A percentile compares a stretch with the other conserved stretches of the same genome.
Conservation (phyloP, 2,113 vertebrate genomes). For the Silurus glanis region DNA sequence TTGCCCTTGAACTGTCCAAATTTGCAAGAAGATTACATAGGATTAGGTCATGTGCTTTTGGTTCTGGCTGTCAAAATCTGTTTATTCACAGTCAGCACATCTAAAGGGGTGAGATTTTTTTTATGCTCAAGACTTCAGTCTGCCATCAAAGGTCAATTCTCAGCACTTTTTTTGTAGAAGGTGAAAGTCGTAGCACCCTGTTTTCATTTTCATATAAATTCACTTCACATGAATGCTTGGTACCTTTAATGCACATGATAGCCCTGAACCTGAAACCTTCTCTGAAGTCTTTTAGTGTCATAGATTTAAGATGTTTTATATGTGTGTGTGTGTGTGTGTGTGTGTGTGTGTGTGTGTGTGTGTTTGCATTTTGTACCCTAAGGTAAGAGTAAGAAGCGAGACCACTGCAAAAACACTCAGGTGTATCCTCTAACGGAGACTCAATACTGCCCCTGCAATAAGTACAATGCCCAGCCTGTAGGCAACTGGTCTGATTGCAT, state of each 20-base stretch:
- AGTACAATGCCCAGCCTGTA: constrained; percentile 92
- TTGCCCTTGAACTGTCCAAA: constrained; percentile 17
- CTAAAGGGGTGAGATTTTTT: neutral
- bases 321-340: no score
- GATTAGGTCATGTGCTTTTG: constrained; percentile 24
- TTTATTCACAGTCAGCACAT: constrained; percentile 34
- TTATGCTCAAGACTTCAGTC: neutral
- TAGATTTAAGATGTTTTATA: neutral
- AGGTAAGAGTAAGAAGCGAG: constrained; percentile 97
- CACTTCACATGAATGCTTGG: neutral
- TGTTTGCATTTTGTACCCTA: constrained; percentile 26
- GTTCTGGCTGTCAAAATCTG: constrained; percentile 23
- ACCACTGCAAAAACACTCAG: constrained; percentile 93
- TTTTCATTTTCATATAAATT: neutral
- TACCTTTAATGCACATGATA: neutral
- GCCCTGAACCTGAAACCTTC: no score
- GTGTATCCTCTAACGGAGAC: constrained; percentile 89
- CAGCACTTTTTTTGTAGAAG: neutral
- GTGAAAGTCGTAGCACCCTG: neutral
- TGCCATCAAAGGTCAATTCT: neutral
- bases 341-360: neutral
- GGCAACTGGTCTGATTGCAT: constrained; percentile 98
- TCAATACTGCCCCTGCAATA: constrained; percentile 94
- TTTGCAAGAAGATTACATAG: constrained; percentile 25
- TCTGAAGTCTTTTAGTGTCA: neutral